Percentiles rank a stretch among this genome's conserved stretches.
Evolutionary conservation across 37 sponge, comb jelly and placozoan species (phyloP).

Genomic region (Cladorhizidae sp.): DNA sequence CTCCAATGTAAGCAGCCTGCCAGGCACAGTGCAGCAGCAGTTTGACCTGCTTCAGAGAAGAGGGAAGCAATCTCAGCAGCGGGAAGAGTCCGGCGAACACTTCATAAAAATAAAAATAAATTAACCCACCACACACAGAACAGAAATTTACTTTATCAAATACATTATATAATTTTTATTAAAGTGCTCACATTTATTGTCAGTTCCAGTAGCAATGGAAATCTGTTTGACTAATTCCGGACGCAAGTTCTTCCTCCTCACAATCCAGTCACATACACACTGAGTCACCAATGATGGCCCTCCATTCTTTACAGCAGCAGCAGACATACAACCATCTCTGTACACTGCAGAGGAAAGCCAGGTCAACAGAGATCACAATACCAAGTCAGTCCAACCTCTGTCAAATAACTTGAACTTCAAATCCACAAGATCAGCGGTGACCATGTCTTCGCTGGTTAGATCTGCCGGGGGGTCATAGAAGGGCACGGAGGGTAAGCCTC

Average conservation of each 20-base stretch:
- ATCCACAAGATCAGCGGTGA: neutral
- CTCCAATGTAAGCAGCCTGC: conserved; percentile 25
- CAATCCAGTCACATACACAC: conserved; percentile 43
- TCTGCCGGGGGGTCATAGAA: neutral
- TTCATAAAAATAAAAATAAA: neutral
- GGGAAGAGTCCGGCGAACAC: neutral
- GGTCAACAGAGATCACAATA: neutral
- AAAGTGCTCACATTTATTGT: conserved; percentile 15
- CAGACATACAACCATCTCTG: conserved; percentile 15
- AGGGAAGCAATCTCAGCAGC: conserved; percentile 31
- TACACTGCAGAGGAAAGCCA: neutral
- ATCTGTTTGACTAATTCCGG: conserved; percentile 7
- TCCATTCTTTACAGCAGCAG: conserved; percentile 8
- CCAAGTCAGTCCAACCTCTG: neutral
- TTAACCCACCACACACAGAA: conserved; percentile 6
- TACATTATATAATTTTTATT: too few species aligned
- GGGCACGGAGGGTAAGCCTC: conserved; percentile 27
- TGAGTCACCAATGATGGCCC: conserved; percentile 48
- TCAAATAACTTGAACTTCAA: neutral
- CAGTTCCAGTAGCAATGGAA: neutral
- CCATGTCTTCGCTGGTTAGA: neutral
- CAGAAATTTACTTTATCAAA: neutral
- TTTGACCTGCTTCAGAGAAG: conserved; percentile 8
- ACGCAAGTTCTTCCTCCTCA: neutral
- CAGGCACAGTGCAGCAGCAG: conserved; percentile 51